A percentile compares a stretch with the other conserved stretches of the same genome.
These are phyloP conservation scores for Morpho achilles DNA, from an alignment of 2,888 invertebrate species.

Conservation along the genomic window DNA sequence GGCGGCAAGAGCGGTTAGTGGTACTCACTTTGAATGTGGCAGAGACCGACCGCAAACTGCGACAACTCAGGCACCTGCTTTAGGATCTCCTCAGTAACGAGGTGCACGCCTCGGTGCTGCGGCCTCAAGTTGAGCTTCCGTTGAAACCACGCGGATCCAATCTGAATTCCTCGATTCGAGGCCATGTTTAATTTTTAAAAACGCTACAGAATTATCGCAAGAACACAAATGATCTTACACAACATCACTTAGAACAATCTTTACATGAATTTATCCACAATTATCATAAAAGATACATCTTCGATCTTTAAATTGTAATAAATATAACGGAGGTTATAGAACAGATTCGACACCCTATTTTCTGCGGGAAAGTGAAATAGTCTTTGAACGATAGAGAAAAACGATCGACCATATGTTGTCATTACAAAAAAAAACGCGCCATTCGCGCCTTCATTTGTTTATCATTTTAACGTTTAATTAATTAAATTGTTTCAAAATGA, in stretches of 20 bases:
- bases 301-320: constrained; percentile 76
- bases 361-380: constrained; percentile 79
- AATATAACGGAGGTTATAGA: constrained; percentile 77
- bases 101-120: constrained; percentile 97
- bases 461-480: constrained; percentile 1
- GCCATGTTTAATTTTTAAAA: constrained; percentile 86
- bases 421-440: constrained; percentile 41
- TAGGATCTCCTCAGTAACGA: constrained; percentile 97
- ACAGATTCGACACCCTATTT: constrained; percentile 80
- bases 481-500: too few relatives aligned
- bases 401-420: constrained; percentile 58
- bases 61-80: constrained; percentile 96
- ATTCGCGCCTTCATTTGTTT: not conserved
- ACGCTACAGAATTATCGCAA: constrained; percentile 75
- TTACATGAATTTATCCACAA: constrained; percentile 81
- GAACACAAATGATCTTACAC: constrained; percentile 76
- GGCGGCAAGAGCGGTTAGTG: constrained; percentile 55
- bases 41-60: constrained; percentile 96
- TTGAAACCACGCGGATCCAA: constrained; percentile 99
- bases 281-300: constrained; percentile 85
- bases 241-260: constrained; percentile 77
- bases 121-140: constrained; percentile 97
- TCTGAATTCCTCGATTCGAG: constrained; percentile 94
- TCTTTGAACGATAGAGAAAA: constrained; percentile 71
- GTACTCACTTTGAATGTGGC: constrained; percentile 97